These are phyloP conservation scores for Girardinichthys multiradiatus DNA, from an alignment of 2,113 vertebrate genomes.

Conservation along the genomic window DNA sequence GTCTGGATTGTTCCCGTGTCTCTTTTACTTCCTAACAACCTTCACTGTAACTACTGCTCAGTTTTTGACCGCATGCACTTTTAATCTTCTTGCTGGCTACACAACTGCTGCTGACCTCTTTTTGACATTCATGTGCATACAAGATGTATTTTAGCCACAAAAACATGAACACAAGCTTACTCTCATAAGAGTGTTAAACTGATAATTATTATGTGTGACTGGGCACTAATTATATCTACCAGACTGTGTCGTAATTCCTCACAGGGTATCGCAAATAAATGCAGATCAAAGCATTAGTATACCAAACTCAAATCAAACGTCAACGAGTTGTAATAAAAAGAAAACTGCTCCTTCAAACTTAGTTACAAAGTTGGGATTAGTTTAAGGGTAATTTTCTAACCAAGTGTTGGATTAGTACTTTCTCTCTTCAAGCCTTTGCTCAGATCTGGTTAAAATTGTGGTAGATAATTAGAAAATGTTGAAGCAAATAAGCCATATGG, in stretches of 20 bases:
- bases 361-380: too few relatives aligned
- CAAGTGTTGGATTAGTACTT: too few relatives aligned
- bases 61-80: not conserved
- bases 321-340: too few relatives aligned
- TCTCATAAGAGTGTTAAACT: not conserved
- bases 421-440: too few relatives aligned
- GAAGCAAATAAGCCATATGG: too few relatives aligned
- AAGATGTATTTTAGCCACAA: not conserved
- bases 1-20: slow-evolving; percentile 49
- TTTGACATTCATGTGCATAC: not conserved
- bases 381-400: too few relatives aligned
- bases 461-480: not conserved
- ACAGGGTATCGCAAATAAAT: not conserved
- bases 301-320: not conserved
- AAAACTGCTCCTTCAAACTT: too few relatives aligned
- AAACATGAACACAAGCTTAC: not conserved
- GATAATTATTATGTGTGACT: not conserved
- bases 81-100: not conserved
- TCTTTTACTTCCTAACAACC: slow-evolving; percentile 34
- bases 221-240: not conserved
- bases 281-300: not conserved
- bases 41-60: slow-evolving; percentile 17
- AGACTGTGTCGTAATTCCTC: not conserved
- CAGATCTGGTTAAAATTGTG: not conserved
- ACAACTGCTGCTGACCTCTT: not conserved